phyloP scores from a whole-genome alignment of 2,797 vertebrate species.

The Danio kyathit region DNA sequence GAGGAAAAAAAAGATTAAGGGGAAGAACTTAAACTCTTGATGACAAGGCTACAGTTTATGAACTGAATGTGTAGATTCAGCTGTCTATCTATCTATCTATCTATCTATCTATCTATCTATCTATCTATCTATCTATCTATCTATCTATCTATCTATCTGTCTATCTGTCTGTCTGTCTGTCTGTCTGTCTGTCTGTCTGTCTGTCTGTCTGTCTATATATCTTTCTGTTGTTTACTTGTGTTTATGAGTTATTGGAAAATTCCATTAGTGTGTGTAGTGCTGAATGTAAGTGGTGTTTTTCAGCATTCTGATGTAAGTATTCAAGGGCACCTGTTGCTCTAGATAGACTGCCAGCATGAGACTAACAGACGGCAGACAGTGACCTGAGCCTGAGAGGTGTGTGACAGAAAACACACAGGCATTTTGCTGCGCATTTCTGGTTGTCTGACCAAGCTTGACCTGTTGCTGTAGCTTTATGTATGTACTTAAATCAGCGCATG shows the following conservation, averaged over 20 bases:
- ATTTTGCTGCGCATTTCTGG: not conserved
- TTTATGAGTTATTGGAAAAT: too few species aligned
- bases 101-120: too few species aligned
- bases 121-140: too few species aligned
- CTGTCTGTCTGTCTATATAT: not conserved
- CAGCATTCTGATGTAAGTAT: not conserved
- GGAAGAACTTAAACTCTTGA: conserved; percentile 67
- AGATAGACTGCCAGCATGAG: conserved; percentile 46
- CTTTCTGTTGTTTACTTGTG: not conserved
- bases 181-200: too few species aligned
- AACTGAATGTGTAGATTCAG: conserved; percentile 28
- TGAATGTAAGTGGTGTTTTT: conserved; percentile 32
- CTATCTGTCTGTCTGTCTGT: too few species aligned
- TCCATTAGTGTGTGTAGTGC: conserved; percentile 27
- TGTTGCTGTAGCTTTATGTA: not conserved
- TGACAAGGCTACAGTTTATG: conserved; percentile 73
- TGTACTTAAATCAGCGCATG: conserved; percentile 15
- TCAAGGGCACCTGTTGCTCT: conserved; percentile 56
- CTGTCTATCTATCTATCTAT: too few species aligned
- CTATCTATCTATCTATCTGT: too few species aligned
- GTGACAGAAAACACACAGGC: not conserved
- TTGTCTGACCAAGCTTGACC: conserved; percentile 19
- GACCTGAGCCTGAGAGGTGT: conserved; percentile 1
- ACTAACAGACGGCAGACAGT: conserved; percentile 16
- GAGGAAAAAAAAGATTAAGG: conserved; percentile 38